Base-by-base conservation (phyloP, 2,888 invertebrate genomes). In the Andrena camellia region DNA sequence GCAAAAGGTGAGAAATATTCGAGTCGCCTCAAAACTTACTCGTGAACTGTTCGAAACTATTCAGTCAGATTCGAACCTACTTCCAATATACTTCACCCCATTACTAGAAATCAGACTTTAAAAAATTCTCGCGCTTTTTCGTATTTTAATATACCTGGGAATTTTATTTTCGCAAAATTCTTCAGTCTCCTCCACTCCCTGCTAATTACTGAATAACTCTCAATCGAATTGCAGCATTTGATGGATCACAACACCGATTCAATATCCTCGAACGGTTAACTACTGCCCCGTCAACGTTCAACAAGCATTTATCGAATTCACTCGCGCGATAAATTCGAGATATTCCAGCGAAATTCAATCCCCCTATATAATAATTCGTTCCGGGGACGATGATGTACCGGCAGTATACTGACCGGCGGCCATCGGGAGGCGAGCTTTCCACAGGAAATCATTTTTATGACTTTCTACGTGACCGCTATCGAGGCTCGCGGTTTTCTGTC, bases 231-330 rank as follows among this genome's bases (percentile, higher is more conserved):
- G 59, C 77, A 64, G 42, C 59, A 23, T 59, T 35, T 17, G 20
- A 64, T 42, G 63, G 17, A 57, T 60, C 59, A 59, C 50, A 73
- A 70, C 20, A 35, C 23, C 57, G 57, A 57, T 23, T 42, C 59
- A 64, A 70, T 64, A 57, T 20, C n/a, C 13, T 33, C 26, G 48
- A 59, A 20, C 48, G 77, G 78, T 79, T 77, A 69, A 79, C 70
- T 79, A 70, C 78, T 50, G 31, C 8, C 23, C 59, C 59, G 78
- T 77, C 78, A 64, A 70, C 78, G 66, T 64, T 59, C 69, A 64
- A 60, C 64, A 70, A 78, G 79, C 42, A 78, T 79, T 79, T 70
- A 79, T 78, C 69, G 79, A 70, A 77, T 79, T 60, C 70, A 70
- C 50, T 35, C 68, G 54, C 31, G 54, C 35, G 63, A 64, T 59